These are phyloP conservation scores for Elephas maximus DNA, from an alignment of 2,113 vertebrate species.

Conservation along the genomic window DNA sequence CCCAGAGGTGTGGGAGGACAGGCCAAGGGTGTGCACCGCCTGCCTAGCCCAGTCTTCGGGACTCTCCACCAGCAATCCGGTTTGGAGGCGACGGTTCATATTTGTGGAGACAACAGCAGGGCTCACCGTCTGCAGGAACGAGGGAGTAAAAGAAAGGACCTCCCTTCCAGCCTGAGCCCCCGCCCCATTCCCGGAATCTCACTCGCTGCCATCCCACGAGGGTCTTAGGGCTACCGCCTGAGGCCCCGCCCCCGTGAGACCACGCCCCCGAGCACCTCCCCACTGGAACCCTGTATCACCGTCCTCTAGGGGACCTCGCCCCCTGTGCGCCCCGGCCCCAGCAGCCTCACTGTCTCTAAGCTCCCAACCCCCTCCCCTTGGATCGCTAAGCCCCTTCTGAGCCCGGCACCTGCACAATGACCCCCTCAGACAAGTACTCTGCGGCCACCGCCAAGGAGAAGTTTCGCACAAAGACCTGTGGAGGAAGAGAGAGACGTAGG, in stretches of 20 bases:
- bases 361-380: neutral
- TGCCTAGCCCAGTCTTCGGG: slow-evolving; percentile 82
- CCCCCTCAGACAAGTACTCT: slow-evolving; percentile 88
- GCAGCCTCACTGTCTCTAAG: neutral
- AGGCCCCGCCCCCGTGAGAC: neutral
- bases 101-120: slow-evolving; percentile 89
- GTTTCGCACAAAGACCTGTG: slow-evolving; percentile 87
- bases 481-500: slow-evolving; percentile 1
- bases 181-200: too few relatives aligned
- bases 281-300: rapidly evolving
- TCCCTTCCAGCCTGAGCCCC: neutral
- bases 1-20: slow-evolving; percentile 87
- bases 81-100: slow-evolving; percentile 80
- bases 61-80: slow-evolving; percentile 80
- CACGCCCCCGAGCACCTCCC: neutral
- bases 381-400: neutral
- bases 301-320: neutral
- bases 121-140: slow-evolving; percentile 85
- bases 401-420: slow-evolving; percentile 89
- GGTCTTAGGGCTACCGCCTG: neutral
- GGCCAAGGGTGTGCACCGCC: slow-evolving; percentile 91
- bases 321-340: neutral
- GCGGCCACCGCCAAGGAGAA: slow-evolving; percentile 88
- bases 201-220: rapidly evolving
- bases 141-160: neutral